Base-by-base conservation (phyloP, 2,888 invertebrate species). In the Schrankia costaestrigalis region DNA sequence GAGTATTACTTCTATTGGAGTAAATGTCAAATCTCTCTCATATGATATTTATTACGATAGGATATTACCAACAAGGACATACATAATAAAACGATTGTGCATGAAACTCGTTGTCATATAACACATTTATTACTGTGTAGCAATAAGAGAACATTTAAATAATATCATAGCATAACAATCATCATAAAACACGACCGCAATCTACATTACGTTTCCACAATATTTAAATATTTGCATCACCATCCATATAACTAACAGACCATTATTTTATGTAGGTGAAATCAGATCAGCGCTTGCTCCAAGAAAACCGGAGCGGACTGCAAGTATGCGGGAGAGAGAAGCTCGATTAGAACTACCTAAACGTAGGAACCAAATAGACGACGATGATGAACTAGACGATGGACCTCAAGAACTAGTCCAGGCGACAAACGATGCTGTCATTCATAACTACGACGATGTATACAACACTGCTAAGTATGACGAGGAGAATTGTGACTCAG, bases 221-320 rank as follows among this genome's bases (percentile, higher is more conserved):
- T 35, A 40, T 34, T 36, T 29, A 26, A 47, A 41, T 38, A 11
- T 36, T 39, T 40, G 37, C 34, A 27, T 31, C 32, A 38, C 26
- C 23, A 38, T 30, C 25, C 29, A 50, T 41, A 41, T 43, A 26
- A 43, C 28, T 41, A 47, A 46, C 40, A 45, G 32, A 32, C 10
- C 35, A 41, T 38, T 56, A 26, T 37, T n/a, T 46, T 44, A 79
- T 77, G 44, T 76, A 93, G 94, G 95, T 73, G 95, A 95, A 89
- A 93, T 94, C 54, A 90, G 95, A 72, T 94, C 94, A 69, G 91
- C 93, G 37, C 90, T 95, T 58, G 93, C 94, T 31, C 94, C 94
- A 8, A 91, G 94, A 35, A 96, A 96, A 77, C 96, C 95, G 9
- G 95, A 95, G 73, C 89, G 96, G 46, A 95, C 95, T 10, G 94